These are phyloP conservation scores for Cremastobaeus sp. DNA, from an alignment of 2,888 invertebrate species.

Conservation along the genomic window DNA sequence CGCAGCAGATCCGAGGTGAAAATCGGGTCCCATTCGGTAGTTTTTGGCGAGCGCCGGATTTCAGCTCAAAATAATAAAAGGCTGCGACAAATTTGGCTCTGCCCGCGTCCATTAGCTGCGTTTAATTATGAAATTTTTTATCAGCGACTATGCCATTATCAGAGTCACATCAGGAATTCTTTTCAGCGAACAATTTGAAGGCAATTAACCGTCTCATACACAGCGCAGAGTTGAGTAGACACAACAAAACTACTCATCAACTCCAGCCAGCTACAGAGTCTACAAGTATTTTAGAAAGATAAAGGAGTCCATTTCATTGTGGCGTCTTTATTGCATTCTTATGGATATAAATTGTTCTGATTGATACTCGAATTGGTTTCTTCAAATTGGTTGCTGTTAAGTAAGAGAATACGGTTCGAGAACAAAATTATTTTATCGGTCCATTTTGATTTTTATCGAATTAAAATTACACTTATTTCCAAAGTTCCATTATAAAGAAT, in stretches of 20 bases:
- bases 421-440: no score
- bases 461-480: no score
- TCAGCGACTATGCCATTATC: constrained; percentile 23
- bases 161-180: constrained; percentile 26
- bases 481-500: no score
- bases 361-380: constrained; percentile 1
- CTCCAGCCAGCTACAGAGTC: constrained; percentile 31
- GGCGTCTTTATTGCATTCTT: constrained; percentile 15
- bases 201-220: constrained; percentile 43
- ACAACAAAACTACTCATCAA: constrained; percentile 45
- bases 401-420: no score
- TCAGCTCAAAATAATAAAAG: no score
- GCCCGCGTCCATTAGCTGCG: constrained; percentile 28
- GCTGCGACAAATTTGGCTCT: no score
- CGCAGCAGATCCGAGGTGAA: no score
- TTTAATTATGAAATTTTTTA: constrained; percentile 33
- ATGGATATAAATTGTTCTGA: constrained; percentile 15
- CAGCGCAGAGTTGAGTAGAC: constrained; percentile 32
- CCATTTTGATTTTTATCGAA: no score
- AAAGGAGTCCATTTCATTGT: constrained; percentile 31
- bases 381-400: no score
- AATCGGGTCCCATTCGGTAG: no score
- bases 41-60: no score
- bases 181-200: constrained; percentile 28
- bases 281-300: constrained; percentile 41